Evolutionary conservation across 2,888 invertebrate genomes (phyloP).

Genomic region (Linnaemya tessellans): DNA sequence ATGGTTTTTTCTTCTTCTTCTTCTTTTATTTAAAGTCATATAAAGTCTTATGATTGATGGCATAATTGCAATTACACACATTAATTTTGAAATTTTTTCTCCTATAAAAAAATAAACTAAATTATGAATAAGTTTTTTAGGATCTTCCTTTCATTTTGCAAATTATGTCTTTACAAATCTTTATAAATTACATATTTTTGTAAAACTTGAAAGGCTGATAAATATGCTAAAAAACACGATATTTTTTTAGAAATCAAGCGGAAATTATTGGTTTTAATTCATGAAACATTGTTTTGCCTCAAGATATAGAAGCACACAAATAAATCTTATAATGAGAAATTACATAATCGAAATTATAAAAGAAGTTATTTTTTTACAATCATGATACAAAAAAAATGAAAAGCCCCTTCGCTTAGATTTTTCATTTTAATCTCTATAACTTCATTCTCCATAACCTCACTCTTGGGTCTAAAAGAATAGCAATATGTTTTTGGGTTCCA

Average conservation of each 20-base stretch:
- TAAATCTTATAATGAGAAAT: background rate
- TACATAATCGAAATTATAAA: background rate
- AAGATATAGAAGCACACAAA: background rate
- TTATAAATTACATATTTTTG: conserved; percentile 16
- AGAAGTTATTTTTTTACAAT: background rate
- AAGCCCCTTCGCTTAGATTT: no score
- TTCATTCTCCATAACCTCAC: no score
- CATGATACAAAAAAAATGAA: no score
- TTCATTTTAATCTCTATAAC: no score
- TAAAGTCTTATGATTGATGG: conserved; percentile 51
- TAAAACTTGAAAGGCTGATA: background rate
- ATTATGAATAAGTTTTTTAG: conserved; percentile 10
- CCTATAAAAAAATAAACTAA: conserved; percentile 11
- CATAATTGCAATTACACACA: conserved; percentile 52
- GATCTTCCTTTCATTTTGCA: conserved; percentile 38
- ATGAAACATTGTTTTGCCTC: background rate
- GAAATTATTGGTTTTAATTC: conserved; percentile 14
- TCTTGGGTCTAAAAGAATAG: no score
- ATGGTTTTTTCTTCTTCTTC: conserved; percentile 5
- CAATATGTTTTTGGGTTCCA: no score
- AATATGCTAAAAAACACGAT: background rate
- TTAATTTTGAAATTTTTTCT: conserved; percentile 36
- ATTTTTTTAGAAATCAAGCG: conserved; percentile 7
- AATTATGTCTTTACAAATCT: conserved; percentile 25
- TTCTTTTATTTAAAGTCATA: conserved; percentile 21